Evolutionary conservation across 2,113 vertebrate species (phyloP), one percentile per base, ranked within the genome.

Genomic region (Alouatta palliata): DNA sequence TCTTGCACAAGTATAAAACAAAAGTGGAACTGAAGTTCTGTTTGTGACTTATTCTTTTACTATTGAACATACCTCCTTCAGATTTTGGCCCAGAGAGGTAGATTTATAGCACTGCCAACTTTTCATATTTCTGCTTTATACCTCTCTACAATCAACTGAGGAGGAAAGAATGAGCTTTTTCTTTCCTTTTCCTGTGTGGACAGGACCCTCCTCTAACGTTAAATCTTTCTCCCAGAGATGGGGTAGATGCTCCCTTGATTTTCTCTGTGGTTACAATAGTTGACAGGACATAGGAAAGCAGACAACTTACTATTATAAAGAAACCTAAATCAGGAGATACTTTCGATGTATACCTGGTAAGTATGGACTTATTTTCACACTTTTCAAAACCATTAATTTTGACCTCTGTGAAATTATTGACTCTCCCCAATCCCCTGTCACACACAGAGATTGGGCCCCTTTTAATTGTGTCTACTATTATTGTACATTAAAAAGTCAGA

Each of bases 381-480:
- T 87, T 90, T 92, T 56, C 76, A 83, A 40, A 12, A 83, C 82
- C 3, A 37, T 83, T 66, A 80, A 77, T 77, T 21, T 77, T 85
- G 49, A 81, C 47, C 13, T 90, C 12, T 94, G 40, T 56, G 70
- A 93, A 93, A 88, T 84, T 91, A 49, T 56, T 90, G 40, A 70
- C 56, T 85, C 30, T 37, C 9, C 11, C 8, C 13, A 52, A 64
- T 70, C 13, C 37, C 35, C 64, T 64, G 37, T 14, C 16, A 40
- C 4, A 49, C 49, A 88, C 25, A 88, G 75, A 80, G 30, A 85
- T 71, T 83, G 19, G 75, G 14, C n/a, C 37, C 6, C 61, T 86
- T 97, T 88, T 81, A 68, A 91, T 80, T 75, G 23, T 95, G 32
- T 9, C 19, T 86, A 52, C 49, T 88, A 19, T 77, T 95, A 49